Evolutionary conservation across 2,888 invertebrate species (phyloP), one percentile per base, ranked within the genome.

Genomic region (Eumerus sabulonum): DNA sequence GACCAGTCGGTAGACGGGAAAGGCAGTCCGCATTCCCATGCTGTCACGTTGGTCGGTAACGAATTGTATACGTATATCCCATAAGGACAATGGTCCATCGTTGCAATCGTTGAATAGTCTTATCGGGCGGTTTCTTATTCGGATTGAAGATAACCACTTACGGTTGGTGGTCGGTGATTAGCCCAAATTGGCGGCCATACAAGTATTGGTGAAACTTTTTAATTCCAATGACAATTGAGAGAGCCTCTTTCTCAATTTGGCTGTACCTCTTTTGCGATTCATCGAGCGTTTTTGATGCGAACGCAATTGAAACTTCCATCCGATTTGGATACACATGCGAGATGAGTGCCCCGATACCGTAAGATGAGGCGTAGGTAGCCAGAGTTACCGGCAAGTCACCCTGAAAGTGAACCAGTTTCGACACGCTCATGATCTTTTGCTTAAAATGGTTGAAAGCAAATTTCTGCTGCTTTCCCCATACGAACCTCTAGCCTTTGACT

Each of bases 241-340:
- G 51, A 13, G 62, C 62, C 35, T 62, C 53, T 63, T 53, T 63
- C 53, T 53, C 44, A 40, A 64, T 54, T 27, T 54, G 64, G 17
- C 35, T 16, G 17, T 45, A 57, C 12, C 36, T 19, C 9, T 42
- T 53, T 42, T 51, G 51, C 12, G 62, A 18, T 14, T 50, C 18
- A 56, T 56, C 77, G 12, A 82, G 27, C 12, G 76, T 82, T 47
- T 82, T 81, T 0, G 74, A 82, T 1, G 74, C 67, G 40, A 77
- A 38, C 1, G 60, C 62, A 4, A 77, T 73, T 7, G 74, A 67
- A 45, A 63, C 57, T 56, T 76, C 77, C 0, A 50, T 9, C n/a
- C 66, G 56, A 63, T 67, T 66, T 1, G 59, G 48, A 62, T 50
- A 76, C 35, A 19, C n/a, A 50, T 67, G 71, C 2, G 71, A 67